Base-by-base conservation (phyloP, 2,113 vertebrate genomes). In the Seriola aureovittata region DNA sequence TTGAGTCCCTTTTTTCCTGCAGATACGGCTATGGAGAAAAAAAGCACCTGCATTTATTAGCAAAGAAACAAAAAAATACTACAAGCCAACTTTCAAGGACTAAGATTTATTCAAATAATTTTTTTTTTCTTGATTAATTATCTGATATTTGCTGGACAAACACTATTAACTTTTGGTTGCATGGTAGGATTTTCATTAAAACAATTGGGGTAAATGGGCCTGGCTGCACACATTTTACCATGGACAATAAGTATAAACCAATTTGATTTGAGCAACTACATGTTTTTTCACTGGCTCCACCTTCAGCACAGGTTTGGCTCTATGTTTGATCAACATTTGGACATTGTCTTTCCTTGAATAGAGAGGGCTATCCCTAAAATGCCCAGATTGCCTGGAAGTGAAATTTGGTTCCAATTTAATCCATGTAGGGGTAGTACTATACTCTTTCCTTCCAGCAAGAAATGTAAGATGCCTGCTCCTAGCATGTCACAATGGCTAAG, bases 401-500 rank as follows among this genome's bases (percentile, higher is more conserved):
- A 34, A 67, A 69, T 64, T 17, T 8, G 16, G 14, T 55, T 44
- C 17, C 8, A 65, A 19, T 67, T 63, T 13, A 60, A 65, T 74
- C 65, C 1, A 67, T 46, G 7, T 4, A 55, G 71, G 23, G 19
- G 9, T 8, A 42, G 11, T 34, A 64, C 48, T 44, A 6, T 48
- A 7, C 4, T 57, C 52, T 60, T 62, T 59, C 23, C 19, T 48
- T 34, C 32, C 14, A 38, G 29, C 48, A 32, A 54, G 3, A 42
- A 21, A 42, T 62, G 25, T 68, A 55, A 48, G 52, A 50, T 42
- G n/a, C 2, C 36, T 58, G 14, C 46, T 74, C 67, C 38, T 64
- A 9, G 44, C 62, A 25, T 60, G 44, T 71, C 70, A 75, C 67
- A 68, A 44, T 62, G 58, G 14, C 38, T 69, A 19, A 54, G 44